Percentiles rank a stretch among this genome's conserved stretches.
These are phyloP conservation scores for Alauda arvensis DNA, from an alignment of 2,797 vertebrate species.

Conservation along the genomic window DNA sequence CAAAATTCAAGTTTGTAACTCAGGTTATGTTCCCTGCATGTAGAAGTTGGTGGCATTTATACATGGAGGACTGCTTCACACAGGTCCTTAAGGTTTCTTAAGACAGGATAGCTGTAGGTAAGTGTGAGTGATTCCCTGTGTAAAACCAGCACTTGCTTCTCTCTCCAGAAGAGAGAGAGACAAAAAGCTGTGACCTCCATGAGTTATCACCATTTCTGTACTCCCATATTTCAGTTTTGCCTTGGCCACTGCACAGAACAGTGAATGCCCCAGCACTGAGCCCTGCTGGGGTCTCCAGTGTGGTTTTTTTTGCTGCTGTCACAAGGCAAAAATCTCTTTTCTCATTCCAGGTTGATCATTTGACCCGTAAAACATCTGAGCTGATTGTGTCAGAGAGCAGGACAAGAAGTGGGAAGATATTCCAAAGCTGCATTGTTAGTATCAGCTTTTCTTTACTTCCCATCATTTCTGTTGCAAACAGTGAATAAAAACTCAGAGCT, in stretches of 20 bases:
- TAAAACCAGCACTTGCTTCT: background rate
- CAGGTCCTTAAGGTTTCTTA: background rate
- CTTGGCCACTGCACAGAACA: background rate
- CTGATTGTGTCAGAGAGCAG: slow-evolving; percentile 73
- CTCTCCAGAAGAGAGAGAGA: background rate
- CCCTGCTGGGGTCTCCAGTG: background rate
- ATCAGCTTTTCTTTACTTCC: background rate
- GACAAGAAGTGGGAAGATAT: slow-evolving; percentile 83
- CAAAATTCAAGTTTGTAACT: background rate
- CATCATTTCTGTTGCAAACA: background rate
- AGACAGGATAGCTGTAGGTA: background rate
- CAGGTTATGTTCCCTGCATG: background rate
- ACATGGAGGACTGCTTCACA: background rate
- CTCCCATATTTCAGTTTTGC: background rate
- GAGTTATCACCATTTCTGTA: background rate
- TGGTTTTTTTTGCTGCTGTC: background rate
- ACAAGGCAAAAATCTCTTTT: background rate
- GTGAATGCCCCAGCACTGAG: background rate
- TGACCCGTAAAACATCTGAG: slow-evolving; percentile 73
- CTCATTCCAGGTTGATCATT: slow-evolving; percentile 62
- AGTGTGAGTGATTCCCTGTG: background rate
- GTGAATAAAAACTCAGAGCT: background rate
- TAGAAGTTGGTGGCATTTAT: background rate
- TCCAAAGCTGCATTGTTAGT: slow-evolving; percentile 66
- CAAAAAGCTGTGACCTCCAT: background rate